Percentiles rank a stretch among this genome's conserved stretches.
These are phyloP conservation scores for Ophiothrix spiculata DNA, from an alignment of 35 echinoderm and acorn worm species.

Conservation along the genomic window DNA sequence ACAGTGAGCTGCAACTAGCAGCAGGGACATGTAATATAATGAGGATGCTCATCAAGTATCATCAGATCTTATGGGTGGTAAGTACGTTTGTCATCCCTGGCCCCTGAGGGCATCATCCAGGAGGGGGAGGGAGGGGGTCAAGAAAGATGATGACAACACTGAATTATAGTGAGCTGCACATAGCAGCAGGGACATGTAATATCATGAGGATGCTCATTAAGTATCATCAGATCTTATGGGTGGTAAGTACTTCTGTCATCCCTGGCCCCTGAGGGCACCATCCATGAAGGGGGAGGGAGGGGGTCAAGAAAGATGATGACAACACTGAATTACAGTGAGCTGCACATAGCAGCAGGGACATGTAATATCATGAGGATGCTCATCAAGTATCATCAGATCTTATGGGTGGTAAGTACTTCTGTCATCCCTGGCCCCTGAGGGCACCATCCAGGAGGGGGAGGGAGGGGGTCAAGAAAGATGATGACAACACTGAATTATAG, in stretches of 20 bases:
- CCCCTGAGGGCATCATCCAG: no score
- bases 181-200: constrained; percentile 95
- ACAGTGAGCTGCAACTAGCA: constrained; percentile 77
- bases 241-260: no score
- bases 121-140: no score
- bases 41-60: constrained; percentile 91
- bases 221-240: constrained; percentile 89
- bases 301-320: no score
- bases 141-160: constrained; percentile 59
- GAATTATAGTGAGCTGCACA: constrained; percentile 71
- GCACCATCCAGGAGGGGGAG: no score
- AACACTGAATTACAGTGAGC: no score
- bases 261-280: no score
- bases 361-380: constrained; percentile 95
- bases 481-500: no score
- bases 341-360: constrained; percentile 96
- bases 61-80: constrained; percentile 92
- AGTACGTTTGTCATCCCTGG: no score
- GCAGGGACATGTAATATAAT: constrained; percentile 95
- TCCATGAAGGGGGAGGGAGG: no score
- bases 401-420: constrained; percentile 99
- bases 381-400: constrained; percentile 80
- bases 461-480: constrained; percentile 52
- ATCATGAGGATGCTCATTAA: constrained; percentile 92
- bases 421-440: no score